These are phyloP conservation scores for Pandion haliaetus DNA, from an alignment of 2,113 vertebrate genomes.

Conservation along the genomic window DNA sequence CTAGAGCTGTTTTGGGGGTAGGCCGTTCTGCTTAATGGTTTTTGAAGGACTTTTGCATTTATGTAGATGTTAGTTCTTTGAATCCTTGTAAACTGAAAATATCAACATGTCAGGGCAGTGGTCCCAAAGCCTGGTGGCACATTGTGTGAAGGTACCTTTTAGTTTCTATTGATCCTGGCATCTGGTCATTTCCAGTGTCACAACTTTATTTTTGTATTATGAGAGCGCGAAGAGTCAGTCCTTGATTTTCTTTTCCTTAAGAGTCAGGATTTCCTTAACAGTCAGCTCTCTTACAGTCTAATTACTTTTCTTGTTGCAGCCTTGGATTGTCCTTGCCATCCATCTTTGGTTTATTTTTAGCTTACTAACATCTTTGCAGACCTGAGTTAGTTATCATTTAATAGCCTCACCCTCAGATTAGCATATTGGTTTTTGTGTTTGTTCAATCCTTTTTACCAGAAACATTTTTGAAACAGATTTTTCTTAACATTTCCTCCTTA, in stretches of 20 bases:
- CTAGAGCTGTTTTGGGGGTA: neutral
- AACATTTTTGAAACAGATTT: neutral
- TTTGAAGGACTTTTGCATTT: neutral
- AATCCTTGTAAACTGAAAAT: neutral
- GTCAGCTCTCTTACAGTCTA: neutral
- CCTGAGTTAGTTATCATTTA: neutral
- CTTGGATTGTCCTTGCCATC: neutral
- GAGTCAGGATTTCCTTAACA: neutral
- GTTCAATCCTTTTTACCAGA: neutral
- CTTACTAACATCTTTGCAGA: neutral
- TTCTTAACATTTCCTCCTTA: neutral
- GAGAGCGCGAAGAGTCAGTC: neutral
- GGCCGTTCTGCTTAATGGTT: neutral
- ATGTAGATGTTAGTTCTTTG: neutral
- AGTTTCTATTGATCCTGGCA: neutral
- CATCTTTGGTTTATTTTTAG: neutral
- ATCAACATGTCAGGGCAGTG: neutral
- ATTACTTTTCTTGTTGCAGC: neutral
- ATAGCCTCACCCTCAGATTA: neutral
- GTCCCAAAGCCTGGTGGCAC: neutral
- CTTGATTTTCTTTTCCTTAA: neutral
- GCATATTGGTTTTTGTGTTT: neutral
- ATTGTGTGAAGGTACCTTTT: neutral
- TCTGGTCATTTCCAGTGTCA: neutral
- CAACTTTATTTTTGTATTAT: neutral